Evolutionary conservation across 2,888 invertebrate genomes (phyloP).

Genomic region (Brachynemurus nebulosus): DNA sequence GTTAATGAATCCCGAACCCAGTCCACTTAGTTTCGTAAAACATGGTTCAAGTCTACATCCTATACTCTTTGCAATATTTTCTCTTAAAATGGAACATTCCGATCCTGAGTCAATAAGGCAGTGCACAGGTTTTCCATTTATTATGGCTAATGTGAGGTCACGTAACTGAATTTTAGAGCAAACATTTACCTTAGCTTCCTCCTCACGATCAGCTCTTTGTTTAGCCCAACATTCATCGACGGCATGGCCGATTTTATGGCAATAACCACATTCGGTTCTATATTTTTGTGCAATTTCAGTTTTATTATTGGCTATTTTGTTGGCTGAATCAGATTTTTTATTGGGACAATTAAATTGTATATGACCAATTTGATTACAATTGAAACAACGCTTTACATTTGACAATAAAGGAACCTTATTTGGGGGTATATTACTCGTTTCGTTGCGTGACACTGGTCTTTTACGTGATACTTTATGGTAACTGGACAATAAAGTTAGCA

Average conservation of each 20-base stretch:
- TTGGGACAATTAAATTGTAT: neutral
- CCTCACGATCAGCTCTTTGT: neutral
- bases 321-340: neutral
- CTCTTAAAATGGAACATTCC: too few species aligned
- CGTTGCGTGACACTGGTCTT: neutral
- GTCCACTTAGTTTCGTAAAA: neutral
- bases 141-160: too few species aligned
- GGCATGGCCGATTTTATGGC: too few species aligned
- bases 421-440: neutral
- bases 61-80: too few species aligned
- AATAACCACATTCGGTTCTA: too few species aligned
- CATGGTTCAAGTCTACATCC: too few species aligned
- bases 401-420: too few species aligned
- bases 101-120: conserved; percentile 7
- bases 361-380: neutral
- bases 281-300: too few species aligned
- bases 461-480: neutral
- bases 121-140: too few species aligned
- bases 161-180: neutral
- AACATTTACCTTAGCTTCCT: neutral
- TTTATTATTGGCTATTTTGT: too few species aligned
- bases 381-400: neutral
- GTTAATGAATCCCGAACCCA: neutral
- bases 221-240: neutral
- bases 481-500: neutral